A percentile compares a stretch with the other conserved stretches of the same genome.
These are phyloP conservation scores for Scaptomyza reducta DNA, from an alignment of 2,888 invertebrate genomes.

Conservation along the genomic window DNA sequence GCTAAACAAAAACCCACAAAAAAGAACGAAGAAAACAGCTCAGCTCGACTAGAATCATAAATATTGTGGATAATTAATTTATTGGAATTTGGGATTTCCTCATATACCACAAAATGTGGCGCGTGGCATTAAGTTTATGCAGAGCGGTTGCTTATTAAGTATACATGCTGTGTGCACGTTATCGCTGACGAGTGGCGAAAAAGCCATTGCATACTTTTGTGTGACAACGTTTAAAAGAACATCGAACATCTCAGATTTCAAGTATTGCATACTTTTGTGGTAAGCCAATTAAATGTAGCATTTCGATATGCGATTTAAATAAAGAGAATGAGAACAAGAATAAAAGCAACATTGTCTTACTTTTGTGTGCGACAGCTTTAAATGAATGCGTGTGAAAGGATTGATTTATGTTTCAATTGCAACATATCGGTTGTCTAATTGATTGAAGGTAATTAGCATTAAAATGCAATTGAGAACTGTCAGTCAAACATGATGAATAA, in stretches of 20 bases:
- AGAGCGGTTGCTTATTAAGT: not conserved
- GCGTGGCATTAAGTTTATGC: constrained; percentile 22
- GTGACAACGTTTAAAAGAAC: constrained; percentile 7
- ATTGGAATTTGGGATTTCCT: constrained; percentile 29
- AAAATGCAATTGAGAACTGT: not conserved
- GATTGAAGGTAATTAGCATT: constrained; percentile 2
- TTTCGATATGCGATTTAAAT: not conserved
- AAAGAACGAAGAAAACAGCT: constrained; percentile 12
- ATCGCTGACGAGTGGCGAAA: not conserved
- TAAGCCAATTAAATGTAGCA: constrained; percentile 14
- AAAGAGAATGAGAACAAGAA: not conserved
- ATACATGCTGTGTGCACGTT: constrained; percentile 1
- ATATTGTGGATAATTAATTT: constrained; percentile 74
- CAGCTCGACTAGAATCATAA: constrained; percentile 59
- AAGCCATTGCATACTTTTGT: constrained; percentile 20
- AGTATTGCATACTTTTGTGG: too few relatives aligned
- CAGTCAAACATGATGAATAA: not conserved
- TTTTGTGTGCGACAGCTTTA: not conserved
- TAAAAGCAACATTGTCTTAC: constrained; percentile 1
- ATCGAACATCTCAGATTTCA: too few relatives aligned
- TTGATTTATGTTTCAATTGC: not conserved
- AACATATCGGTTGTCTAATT: not conserved
- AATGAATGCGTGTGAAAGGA: not conserved
- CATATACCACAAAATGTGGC: constrained; percentile 16
- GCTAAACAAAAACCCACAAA: constrained; percentile 15